Evolutionary conservation across 2,888 invertebrate genomes (phyloP), one percentile per base, ranked within the genome.

Genomic region (Carcina quercana): DNA sequence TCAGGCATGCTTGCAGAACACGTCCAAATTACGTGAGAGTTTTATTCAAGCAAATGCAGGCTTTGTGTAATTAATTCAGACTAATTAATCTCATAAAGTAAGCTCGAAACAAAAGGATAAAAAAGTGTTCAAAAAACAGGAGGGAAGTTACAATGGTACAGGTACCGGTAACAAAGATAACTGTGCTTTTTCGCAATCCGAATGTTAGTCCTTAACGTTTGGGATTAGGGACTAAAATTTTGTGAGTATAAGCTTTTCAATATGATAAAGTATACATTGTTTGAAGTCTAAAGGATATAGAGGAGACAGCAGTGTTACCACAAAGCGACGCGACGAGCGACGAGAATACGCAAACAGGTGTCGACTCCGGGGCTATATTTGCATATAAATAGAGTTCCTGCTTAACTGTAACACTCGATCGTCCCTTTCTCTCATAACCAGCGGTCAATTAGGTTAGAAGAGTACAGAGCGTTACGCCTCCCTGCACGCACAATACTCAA

Each of bases 351-450:
- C 82, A 83, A 83, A 83, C 83, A 83, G 82, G 83, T 83, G 83
- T 82, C 75, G 82, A 68, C 75, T 76, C 63, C 70, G 80, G 79
- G 76, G 80, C 70, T 80, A 75, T 82, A 82, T 83, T 83, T 82
- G 83, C 83, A 83, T 83, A 82, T 83, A 83, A 82, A 83, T 83
- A 82, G 83, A 83, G 82, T 82, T 80, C 82, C 82, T 80, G 80
- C 80, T 80, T 82, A 83, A 83, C 83, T 82, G 82, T 83, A 83
- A 70, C 80, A 73, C 66, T 61, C 57, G 45, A 62, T 63, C 61
- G 72, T 82, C 80, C 72, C 72, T 75, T 69, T 79, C 76, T 63
- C 69, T 66, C 80, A 55, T 60, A 54, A 55, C 60, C 47, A 45
- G 47, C 45, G 53, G 47, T 50, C 51, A 55, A n/a, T 57, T 35